These are phyloP conservation scores for Protaetia brevitarsis DNA, from an alignment of 1,140 invertebrate species.

Conservation along the genomic window DNA sequence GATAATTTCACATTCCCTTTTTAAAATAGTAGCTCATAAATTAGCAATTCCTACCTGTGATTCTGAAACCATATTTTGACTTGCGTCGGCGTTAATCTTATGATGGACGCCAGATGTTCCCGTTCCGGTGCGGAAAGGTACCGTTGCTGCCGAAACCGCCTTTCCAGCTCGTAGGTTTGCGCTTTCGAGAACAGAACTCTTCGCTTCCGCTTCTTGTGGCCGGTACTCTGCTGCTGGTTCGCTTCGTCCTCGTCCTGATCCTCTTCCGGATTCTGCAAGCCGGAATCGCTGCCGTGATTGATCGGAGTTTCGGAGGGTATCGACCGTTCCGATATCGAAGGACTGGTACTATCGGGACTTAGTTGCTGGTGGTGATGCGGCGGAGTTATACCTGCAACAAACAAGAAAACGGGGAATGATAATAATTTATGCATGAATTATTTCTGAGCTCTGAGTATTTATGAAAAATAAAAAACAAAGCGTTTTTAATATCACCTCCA, in stretches of 20 bases:
- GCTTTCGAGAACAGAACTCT: conserved; percentile 98
- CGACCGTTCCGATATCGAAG: conserved; percentile 68
- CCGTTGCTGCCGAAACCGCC: conserved; percentile 91
- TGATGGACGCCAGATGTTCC: conserved; percentile 91
- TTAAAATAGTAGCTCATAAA: background rate
- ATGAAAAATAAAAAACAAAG: no score
- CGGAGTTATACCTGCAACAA: conserved; percentile 31
- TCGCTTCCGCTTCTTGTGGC: conserved; percentile 89
- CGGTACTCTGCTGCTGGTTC: conserved; percentile 41
- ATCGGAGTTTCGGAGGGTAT: conserved; percentile 43
- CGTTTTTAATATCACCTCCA: no score
- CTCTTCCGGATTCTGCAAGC: conserved; percentile 51
- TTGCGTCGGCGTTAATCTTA: conserved; percentile 92
- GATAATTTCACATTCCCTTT: no score
- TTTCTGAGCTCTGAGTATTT: no score
- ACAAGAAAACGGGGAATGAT: no score
- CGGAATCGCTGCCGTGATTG: conserved; percentile 23
- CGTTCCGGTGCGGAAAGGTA: conserved; percentile 95
- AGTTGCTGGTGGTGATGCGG: conserved; percentile 54
- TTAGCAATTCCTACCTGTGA: conserved; percentile 56
- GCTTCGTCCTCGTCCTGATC: conserved; percentile 55
- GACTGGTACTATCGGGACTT: conserved; percentile 79
- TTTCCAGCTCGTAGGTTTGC: conserved; percentile 93
- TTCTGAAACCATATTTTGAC: conserved; percentile 90
- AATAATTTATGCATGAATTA: no score